These are phyloP conservation scores for Paraplagusia blochii DNA, from an alignment of 2,113 vertebrate genomes.

Conservation along the genomic window DNA sequence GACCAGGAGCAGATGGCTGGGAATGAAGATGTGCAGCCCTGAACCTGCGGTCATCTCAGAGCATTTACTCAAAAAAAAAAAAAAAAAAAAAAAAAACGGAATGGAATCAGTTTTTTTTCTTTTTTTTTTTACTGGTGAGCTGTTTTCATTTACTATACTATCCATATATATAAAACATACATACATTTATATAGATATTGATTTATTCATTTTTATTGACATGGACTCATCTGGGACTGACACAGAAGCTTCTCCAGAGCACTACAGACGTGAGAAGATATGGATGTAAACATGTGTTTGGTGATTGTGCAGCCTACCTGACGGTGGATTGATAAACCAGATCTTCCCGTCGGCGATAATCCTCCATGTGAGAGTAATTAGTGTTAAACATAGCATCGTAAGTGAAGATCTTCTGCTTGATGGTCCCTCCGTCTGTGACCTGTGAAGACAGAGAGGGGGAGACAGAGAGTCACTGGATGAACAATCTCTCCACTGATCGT, in stretches of 20 bases:
- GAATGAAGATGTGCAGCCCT: neutral
- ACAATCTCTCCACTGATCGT: constrained; percentile 42
- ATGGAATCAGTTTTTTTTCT: no score
- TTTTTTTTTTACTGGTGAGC: no score
- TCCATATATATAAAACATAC: no score
- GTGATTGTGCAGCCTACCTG: constrained; percentile 77
- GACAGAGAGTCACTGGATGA: constrained; percentile 27
- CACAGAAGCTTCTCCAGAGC: no score
- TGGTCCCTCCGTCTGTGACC: constrained; percentile 95
- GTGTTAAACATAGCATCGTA: constrained; percentile 99
- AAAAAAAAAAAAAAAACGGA: no score
- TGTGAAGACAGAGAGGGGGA: constrained; percentile 53
- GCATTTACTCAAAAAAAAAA: constrained; percentile 9
- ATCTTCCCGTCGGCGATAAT: constrained; percentile 90
- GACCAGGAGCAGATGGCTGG: constrained; percentile 46
- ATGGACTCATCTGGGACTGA: no score
- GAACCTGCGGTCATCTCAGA: constrained; percentile 12
- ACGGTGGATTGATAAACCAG: constrained; percentile 96
- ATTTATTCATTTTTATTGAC: no score
- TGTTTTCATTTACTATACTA: no score
- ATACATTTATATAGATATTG: no score
- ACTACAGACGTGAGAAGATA: no score
- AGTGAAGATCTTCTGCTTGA: constrained; percentile 98
- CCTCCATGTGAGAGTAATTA: constrained; percentile 98
- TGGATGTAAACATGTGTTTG: neutral